These are phyloP conservation scores for Clinocottus analis DNA, from an alignment of 2,113 vertebrate species.

Conservation along the genomic window DNA sequence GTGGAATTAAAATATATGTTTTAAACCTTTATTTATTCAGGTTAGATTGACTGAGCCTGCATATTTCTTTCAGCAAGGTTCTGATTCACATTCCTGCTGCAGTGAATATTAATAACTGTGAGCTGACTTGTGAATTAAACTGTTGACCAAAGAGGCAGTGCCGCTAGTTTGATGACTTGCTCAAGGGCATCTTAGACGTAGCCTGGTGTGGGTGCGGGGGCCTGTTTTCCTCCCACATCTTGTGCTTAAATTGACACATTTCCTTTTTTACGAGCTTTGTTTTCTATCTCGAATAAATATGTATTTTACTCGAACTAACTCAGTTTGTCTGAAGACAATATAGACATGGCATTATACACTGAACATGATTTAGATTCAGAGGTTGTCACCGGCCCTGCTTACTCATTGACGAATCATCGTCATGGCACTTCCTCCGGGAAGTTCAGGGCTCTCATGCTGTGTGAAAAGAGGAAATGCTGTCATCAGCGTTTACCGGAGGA, in stretches of 20 bases:
- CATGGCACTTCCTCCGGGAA: conserved; percentile 54
- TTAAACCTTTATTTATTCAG: conserved; percentile 44
- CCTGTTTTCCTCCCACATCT: conserved; percentile 11
- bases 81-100: conserved; percentile 13
- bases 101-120: conserved; percentile 18
- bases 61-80: conserved; percentile 12
- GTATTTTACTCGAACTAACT: not conserved
- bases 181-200: conserved; percentile 16
- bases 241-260: not conserved
- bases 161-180: conserved; percentile 13
- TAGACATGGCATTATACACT: conserved; percentile 8
- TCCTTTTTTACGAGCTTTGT: not conserved
- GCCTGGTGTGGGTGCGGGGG: not conserved
- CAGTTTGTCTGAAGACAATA: conserved; percentile 13
- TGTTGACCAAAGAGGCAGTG: conserved; percentile 23
- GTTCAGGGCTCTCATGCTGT: conserved; percentile 35
- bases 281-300: not conserved
- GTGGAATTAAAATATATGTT: conserved; percentile 41
- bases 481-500: conserved; percentile 66
- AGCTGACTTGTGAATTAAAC: not conserved
- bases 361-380: conserved; percentile 57
- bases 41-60: conserved; percentile 20
- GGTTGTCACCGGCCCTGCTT: conserved; percentile 55
- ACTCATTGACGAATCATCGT: conserved; percentile 66
- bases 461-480: conserved; percentile 66